Conservation (phyloP, 2,888 invertebrate species). For the Panopea generosa region DNA sequence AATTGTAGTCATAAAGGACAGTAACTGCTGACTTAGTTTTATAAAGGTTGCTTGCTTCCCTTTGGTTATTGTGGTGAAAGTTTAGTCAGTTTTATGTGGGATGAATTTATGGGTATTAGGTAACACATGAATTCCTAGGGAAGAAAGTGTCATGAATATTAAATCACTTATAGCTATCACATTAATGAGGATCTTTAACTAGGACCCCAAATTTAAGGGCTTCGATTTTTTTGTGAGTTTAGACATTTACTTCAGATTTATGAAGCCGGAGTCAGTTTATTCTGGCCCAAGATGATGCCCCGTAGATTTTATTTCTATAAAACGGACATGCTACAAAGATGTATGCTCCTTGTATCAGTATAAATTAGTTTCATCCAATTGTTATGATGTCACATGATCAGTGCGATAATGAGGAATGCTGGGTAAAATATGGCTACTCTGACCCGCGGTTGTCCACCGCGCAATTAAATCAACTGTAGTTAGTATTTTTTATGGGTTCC, state of each 20-base stretch:
- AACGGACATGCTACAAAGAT: constrained; percentile 26
- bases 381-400: constrained; percentile 41
- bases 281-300: constrained; percentile 7
- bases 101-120: no score
- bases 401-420: constrained; percentile 26
- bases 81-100: no score
- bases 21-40: no score
- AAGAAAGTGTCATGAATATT: no score
- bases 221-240: no score
- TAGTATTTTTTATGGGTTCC: constrained; percentile 38
- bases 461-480: constrained; percentile 22
- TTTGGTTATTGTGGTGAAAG: no score
- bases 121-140: no score
- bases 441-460: constrained; percentile 45
- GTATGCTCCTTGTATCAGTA: constrained; percentile 32
- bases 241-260: constrained; percentile 8
- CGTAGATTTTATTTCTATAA: constrained; percentile 20
- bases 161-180: no score
- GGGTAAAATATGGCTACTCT: constrained; percentile 42
- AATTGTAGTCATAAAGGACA: no score
- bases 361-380: constrained; percentile 43
- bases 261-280: constrained; percentile 15
- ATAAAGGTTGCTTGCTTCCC: no score
- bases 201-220: no score
- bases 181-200: no score